phyloP scores from a whole-genome alignment of 2,888 invertebrate genomes.

The Harpalus rufipes region DNA sequence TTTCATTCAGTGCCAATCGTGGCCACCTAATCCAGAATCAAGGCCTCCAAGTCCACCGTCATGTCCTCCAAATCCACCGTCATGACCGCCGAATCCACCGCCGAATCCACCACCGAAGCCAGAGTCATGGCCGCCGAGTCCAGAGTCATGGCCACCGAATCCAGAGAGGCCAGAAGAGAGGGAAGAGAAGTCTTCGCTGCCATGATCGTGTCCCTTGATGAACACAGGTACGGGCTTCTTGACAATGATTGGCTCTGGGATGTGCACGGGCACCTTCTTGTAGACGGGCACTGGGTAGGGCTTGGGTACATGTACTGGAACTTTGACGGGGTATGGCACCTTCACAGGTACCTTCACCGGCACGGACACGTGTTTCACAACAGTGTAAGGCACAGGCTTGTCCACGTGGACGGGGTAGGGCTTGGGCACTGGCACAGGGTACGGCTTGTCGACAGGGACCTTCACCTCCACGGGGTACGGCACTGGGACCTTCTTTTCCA shows the following conservation, averaged over 20 bases:
- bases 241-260: conserved; percentile 59
- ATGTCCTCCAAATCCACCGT: conserved; percentile 23
- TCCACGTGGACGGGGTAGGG: conserved; percentile 57
- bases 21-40: neutral
- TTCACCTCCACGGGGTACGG: conserved; percentile 47
- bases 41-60: neutral
- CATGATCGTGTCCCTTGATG: conserved; percentile 56
- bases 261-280: conserved; percentile 61
- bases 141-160: conserved; percentile 22
- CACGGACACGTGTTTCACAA: conserved; percentile 21
- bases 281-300: conserved; percentile 56
- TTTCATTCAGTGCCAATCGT: conserved; percentile 27
- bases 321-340: conserved; percentile 50
- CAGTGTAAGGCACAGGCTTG: conserved; percentile 47
- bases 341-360: conserved; percentile 57
- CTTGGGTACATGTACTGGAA: conserved; percentile 42
- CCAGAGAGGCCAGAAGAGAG: conserved; percentile 1
- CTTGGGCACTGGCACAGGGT: conserved; percentile 60
- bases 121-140: conserved; percentile 20
- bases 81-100: conserved; percentile 31
- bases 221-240: conserved; percentile 60
- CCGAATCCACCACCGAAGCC: conserved; percentile 21
- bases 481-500: conserved; percentile 61
- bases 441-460: conserved; percentile 60
- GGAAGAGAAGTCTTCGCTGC: conserved; percentile 9